phyloP scores from a whole-genome alignment of 1,140 invertebrate species.

The Himalopsyche phryganea region DNA sequence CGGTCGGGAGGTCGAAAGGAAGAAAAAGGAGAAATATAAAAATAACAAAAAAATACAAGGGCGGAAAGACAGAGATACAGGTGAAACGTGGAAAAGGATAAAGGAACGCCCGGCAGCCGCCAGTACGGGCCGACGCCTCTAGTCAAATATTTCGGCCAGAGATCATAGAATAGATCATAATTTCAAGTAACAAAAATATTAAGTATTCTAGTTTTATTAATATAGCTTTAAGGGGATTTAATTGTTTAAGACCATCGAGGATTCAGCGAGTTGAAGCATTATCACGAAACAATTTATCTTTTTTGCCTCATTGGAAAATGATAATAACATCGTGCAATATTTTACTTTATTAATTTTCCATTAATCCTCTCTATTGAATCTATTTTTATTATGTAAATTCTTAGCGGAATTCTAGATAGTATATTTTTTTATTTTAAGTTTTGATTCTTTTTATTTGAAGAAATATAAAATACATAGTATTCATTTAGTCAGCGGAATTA shows the following conservation, averaged over 20 bases:
- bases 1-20: not conserved
- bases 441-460: too few species aligned
- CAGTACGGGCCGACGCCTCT: slow-evolving; percentile 39
- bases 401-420: too few species aligned
- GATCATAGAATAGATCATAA: slow-evolving; percentile 52
- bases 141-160: slow-evolving; percentile 54
- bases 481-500: not conserved
- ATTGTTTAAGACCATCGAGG: slow-evolving; percentile 28
- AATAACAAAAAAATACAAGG: slow-evolving; percentile 16
- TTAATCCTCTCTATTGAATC: too few species aligned
- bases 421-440: too few species aligned
- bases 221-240: slow-evolving; percentile 46
- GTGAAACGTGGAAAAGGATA: not conserved
- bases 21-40: not conserved
- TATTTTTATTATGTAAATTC: too few species aligned
- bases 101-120: slow-evolving; percentile 36
- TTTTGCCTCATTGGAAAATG: slow-evolving; percentile 19
- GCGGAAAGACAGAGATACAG: not conserved
- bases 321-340: slow-evolving; percentile 26
- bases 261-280: slow-evolving; percentile 27
- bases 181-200: slow-evolving; percentile 51
- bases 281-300: slow-evolving; percentile 21
- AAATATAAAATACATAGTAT: not conserved
- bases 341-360: slow-evolving; percentile 7
- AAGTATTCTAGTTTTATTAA: slow-evolving; percentile 52